Percentiles rank a stretch among this genome's conserved stretches.
Evolutionary conservation across 1,140 invertebrate species (phyloP).

Genomic region (Latrodectus geometricus): DNA sequence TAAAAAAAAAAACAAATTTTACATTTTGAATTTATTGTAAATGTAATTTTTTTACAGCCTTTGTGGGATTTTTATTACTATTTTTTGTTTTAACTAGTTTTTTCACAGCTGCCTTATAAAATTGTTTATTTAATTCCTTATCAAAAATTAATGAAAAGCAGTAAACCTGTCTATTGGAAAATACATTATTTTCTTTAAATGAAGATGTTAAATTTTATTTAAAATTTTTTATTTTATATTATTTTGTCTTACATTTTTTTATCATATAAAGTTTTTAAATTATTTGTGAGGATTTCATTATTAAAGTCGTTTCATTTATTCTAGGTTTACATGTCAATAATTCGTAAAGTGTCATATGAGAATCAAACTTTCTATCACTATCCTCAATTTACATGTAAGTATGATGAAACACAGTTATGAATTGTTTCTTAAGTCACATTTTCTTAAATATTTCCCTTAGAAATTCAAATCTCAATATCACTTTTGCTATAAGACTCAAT

Average conservation of each 20-base stretch:
- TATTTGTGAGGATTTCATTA: neutral
- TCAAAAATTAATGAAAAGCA: no score
- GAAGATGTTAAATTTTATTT: neutral
- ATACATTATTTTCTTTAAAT: neutral
- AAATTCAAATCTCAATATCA: no score
- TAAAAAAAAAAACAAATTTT: neutral
- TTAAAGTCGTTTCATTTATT: neutral
- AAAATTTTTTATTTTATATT: neutral
- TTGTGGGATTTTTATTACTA: no score
- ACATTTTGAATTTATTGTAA: neutral
- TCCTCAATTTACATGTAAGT: conserved; percentile 52
- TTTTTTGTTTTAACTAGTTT: no score
- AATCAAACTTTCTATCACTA: conserved; percentile 34
- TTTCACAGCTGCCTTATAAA: no score
- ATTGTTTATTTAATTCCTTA: no score
- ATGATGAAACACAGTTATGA: neutral
- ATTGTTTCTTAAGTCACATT: neutral
- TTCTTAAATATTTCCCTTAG: neutral
- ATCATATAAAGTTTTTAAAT: neutral
- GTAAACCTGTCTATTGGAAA: no score
- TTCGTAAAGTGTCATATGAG: conserved; percentile 26
- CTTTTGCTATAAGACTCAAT: no score
- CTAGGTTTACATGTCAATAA: conserved; percentile 48
- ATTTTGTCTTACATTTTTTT: neutral
- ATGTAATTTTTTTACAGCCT: no score